Percentiles rank a stretch among this genome's conserved stretches.
phyloP scores from a whole-genome alignment of 2,888 invertebrate species.

The Ophraella communa region DNA sequence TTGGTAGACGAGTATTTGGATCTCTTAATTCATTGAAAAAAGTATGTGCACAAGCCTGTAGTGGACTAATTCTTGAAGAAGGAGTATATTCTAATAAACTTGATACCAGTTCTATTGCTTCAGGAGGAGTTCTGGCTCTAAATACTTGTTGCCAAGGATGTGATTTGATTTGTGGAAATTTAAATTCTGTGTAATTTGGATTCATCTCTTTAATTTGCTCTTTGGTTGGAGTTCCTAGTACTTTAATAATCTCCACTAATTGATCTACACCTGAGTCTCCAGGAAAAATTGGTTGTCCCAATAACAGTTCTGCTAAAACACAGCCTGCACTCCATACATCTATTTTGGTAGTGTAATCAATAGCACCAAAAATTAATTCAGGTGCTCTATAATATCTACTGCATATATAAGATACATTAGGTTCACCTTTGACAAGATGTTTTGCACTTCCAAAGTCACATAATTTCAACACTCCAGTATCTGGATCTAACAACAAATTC shows the following conservation, averaged over 20 bases:
- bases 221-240: constrained; percentile 91
- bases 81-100: constrained; percentile 98
- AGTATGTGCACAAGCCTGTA: constrained; percentile 96
- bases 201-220: constrained; percentile 99
- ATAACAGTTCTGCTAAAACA: constrained; percentile 94
- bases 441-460: constrained; percentile 99
- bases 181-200: constrained; percentile 99
- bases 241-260: constrained; percentile 99
- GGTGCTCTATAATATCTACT: constrained; percentile 86
- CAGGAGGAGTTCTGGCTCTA: constrained; percentile 88
- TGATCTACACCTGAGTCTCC: constrained; percentile 99
- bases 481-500: constrained; percentile 96
- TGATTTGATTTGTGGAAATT: constrained; percentile 99
- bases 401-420: constrained; percentile 99
- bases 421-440: constrained; percentile 94
- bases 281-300: constrained; percentile 99
- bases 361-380: constrained; percentile 99
- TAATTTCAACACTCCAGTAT: constrained; percentile 95
- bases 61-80: constrained; percentile 90
- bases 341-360: constrained; percentile 59
- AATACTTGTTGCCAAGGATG: constrained; percentile 99
- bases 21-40: constrained; percentile 99
- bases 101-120: constrained; percentile 90
- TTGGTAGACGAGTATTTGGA: constrained; percentile 89
- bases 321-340: constrained; percentile 99